phyloP scores from a whole-genome alignment of 2,888 invertebrate genomes.

The Parnassius orleans region DNA sequence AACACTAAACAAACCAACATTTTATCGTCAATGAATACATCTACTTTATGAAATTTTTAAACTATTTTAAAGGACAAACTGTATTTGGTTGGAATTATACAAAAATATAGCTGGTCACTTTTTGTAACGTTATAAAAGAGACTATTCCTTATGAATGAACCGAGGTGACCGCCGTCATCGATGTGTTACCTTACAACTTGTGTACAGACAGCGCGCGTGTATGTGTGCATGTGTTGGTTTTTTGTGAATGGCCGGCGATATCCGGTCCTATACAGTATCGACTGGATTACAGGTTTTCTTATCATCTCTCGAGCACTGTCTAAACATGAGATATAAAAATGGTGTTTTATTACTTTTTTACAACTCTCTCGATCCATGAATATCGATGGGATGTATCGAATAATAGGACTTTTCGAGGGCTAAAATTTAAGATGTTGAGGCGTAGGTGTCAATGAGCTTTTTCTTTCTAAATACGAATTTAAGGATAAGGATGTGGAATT shows the following conservation, averaged over 20 bases:
- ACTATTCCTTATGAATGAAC: slow-evolving; percentile 75
- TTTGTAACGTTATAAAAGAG: slow-evolving; percentile 60
- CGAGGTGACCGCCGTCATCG: slow-evolving; percentile 49
- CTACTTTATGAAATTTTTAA: slow-evolving; percentile 13
- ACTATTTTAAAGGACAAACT: slow-evolving; percentile 35
- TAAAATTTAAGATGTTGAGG: slow-evolving; percentile 52
- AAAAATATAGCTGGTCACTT: slow-evolving; percentile 51
- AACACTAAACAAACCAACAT: slow-evolving; percentile 19
- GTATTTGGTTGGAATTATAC: slow-evolving; percentile 32
- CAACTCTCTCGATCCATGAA: slow-evolving; percentile 64
- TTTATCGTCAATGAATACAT: slow-evolving; percentile 10
- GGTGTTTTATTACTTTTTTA: slow-evolving; percentile 76
- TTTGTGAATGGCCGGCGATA: slow-evolving; percentile 79
- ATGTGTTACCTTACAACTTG: slow-evolving; percentile 50
- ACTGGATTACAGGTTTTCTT: slow-evolving; percentile 73
- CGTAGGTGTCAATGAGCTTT: slow-evolving; percentile 71
- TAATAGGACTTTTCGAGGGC: slow-evolving; percentile 54
- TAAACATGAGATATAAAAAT: slow-evolving; percentile 71
- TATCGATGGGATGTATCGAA: slow-evolving; percentile 68
- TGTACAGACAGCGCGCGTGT: slow-evolving; percentile 37
- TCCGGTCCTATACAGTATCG: slow-evolving; percentile 67
- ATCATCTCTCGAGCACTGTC: slow-evolving; percentile 76
- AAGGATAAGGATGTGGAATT: slow-evolving; percentile 49
- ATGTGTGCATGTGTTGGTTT: slow-evolving; percentile 59
- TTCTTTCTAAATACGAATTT: slow-evolving; percentile 56